Percentiles rank a stretch among this genome's conserved stretches.
phyloP scores from a whole-genome alignment of 2,113 vertebrate genomes.

The Poeciliopsis turrubarensis region DNA sequence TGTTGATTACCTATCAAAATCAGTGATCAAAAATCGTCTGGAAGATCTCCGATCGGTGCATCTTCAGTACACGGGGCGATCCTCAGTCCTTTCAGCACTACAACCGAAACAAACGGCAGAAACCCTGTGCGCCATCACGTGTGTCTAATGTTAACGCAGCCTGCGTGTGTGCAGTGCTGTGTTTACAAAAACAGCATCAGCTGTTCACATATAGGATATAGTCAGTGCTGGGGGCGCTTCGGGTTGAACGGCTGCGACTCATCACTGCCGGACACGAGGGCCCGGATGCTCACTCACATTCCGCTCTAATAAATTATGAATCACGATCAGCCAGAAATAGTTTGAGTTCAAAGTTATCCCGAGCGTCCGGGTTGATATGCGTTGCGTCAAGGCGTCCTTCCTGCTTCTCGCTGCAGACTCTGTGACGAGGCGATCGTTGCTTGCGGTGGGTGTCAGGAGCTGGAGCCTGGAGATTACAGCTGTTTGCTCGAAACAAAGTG shows the following conservation, averaged over 20 bases:
- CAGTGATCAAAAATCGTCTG: no score
- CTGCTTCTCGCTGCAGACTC: constrained; percentile 14
- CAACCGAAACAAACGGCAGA: constrained; percentile 17
- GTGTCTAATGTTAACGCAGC: not conserved
- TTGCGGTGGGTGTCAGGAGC: constrained; percentile 28
- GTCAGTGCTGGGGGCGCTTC: not conserved
- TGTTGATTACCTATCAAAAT: no score
- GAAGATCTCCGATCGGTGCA: no score
- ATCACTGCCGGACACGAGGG: constrained; percentile 43
- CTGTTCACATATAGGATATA: constrained; percentile 25
- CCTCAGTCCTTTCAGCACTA: not conserved
- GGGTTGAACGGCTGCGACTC: constrained; percentile 28
- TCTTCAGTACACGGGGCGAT: not conserved
- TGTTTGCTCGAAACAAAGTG: not conserved
- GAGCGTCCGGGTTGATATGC: not conserved
- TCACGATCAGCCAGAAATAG: constrained; percentile 25
- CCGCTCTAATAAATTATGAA: constrained; percentile 61
- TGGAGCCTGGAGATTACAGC: constrained; percentile 52
- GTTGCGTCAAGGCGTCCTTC: not conserved
- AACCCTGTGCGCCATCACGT: not conserved
- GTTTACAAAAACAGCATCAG: constrained; percentile 37
- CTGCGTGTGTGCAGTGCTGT: not conserved
- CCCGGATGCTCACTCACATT: constrained; percentile 1
- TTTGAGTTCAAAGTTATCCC: not conserved
- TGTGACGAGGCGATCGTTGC: constrained; percentile 34